Evolutionary conservation across 53 echinoderm and acorn worm species (phyloP), one percentile per base, ranked within the genome.

Genomic region (Crossaster papposus): DNA sequence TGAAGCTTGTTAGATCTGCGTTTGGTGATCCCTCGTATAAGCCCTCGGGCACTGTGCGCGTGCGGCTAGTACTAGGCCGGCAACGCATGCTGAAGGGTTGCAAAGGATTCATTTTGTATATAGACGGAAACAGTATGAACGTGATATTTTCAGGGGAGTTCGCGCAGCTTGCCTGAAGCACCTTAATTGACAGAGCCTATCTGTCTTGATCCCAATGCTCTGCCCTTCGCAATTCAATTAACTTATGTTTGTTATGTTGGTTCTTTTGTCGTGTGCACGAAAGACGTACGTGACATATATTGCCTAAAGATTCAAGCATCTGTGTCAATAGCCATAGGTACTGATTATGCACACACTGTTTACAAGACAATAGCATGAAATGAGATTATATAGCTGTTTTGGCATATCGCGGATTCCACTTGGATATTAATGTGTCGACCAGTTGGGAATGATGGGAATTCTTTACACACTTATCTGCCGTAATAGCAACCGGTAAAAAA

Each of bases 1-100:
- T 54, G 30, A 30, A 32, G 14, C 79, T 52, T 30, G 30, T 26
- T 51, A 54, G 79, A 79, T 4, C 0, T 15, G 15, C 5, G 53
- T 17, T 51, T 29, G 52, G 24, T 79, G 79, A 79, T 79, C 54
- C 52, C 24, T 79, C 53, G n/a, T n/a, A 79, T 79, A 79, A 79
- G 79, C 79, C 79, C 26, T 53, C 79, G 29, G 14, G 51, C 79
- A 30, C 26, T 51, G n/a, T 51, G 10, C 29, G 29, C 22, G 23
- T 51, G 14, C n/a, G n/a, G n/a, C n/a, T n/a, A n/a, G n/a, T n/a
- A n/a, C n/a, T n/a, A n/a, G n/a, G n/a, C n/a, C n/a, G 52, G 31
- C 51, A 28, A 28, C 54, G 17, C 51, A 51, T 30, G 30, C 79
- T 14, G 23, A 30, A 7, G 51, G 4, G 4, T 13, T 7, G 4